Base-by-base conservation (phyloP, 1,140 invertebrate species). In the Hylyphantes graminicola region DNA sequence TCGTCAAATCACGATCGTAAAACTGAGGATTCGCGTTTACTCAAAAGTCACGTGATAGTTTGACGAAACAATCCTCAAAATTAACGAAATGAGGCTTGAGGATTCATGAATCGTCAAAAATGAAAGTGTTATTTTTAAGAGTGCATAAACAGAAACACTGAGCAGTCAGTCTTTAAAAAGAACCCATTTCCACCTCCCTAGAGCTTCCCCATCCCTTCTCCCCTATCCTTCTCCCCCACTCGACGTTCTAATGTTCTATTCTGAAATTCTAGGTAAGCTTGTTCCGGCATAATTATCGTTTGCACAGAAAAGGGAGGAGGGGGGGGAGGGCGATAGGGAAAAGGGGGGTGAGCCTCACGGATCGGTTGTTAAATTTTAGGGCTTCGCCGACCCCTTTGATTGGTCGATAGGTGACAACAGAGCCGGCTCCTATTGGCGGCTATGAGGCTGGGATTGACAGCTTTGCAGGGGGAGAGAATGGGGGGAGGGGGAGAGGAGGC, bases 291-390 rank as follows among this genome's bases (percentile, higher is more conserved):
- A 81, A 81, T 81, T 81, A 81, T 73, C 73, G 67, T 80, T 19
- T 70, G 53, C 53, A 21, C 65, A 11, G 17, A 57, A 63, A 50
- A 54, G 51, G 6, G 8, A 59, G 51, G 53, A 17, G 35, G 35
- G 13, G 67, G 35, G 35, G 35, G 13, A 55, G 35, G 35, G 35
- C 5, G 35, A 35, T 70, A 55, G 65, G 17, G 78, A 11, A 50
- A 57, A 50, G 21, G 64, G 51, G 51, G 53, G 13, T 48, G 35
- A 19, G 67, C 21, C 55, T 21, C 12, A 76, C 59, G 17, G 21
- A 81, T 81, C 79, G 67, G 80, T 72, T 83, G 70, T 83, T 83
- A 83, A 83, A 83, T 83, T 83, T 83, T 53, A 51, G 80, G 72
- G 80, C 80, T 75, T 55, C 53, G 13, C 9, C 61, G 17, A 50